Conservation (phyloP, 2,113 vertebrate species). For the Otocyon megalotis region DNA sequence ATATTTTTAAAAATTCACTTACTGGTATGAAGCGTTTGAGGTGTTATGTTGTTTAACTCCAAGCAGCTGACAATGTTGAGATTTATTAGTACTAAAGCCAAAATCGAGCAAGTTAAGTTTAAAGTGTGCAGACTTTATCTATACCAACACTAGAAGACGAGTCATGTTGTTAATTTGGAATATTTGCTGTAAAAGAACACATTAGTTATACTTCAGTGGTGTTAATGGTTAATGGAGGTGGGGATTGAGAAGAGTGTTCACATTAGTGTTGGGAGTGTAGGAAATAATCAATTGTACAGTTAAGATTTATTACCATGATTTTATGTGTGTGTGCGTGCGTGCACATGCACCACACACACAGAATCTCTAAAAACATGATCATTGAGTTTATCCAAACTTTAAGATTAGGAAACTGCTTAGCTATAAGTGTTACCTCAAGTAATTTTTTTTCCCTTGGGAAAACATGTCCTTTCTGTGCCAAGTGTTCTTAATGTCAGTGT, state of each 20-base stretch:
- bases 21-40: conserved; percentile 62
- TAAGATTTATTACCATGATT: conserved; percentile 29
- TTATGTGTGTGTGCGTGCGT: background rate
- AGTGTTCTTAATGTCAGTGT: conserved; percentile 59
- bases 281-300: background rate
- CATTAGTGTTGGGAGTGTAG: conserved; percentile 59
- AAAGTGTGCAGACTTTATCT: conserved; percentile 47
- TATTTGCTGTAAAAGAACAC: conserved; percentile 64
- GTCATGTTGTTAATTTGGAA: conserved; percentile 53
- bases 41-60: background rate
- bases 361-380: conserved; percentile 18
- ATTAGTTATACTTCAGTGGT: conserved; percentile 42
- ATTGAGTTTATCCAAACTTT: conserved; percentile 48
- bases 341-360: background rate
- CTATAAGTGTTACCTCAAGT: conserved; percentile 66
- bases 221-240: conserved; percentile 57
- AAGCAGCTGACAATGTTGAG: conserved; percentile 40
- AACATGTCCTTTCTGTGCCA: conserved; percentile 64
- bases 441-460: background rate
- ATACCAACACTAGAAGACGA: conserved; percentile 58
- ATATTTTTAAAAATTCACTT: conserved; percentile 10
- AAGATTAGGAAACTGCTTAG: conserved; percentile 70
- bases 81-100: conserved; percentile 58
- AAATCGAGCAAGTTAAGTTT: conserved; percentile 59
- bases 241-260: conserved; percentile 38